phyloP scores from a whole-genome alignment of 1,140 invertebrate species.

The Cyrtorhinus lividipennis region DNA sequence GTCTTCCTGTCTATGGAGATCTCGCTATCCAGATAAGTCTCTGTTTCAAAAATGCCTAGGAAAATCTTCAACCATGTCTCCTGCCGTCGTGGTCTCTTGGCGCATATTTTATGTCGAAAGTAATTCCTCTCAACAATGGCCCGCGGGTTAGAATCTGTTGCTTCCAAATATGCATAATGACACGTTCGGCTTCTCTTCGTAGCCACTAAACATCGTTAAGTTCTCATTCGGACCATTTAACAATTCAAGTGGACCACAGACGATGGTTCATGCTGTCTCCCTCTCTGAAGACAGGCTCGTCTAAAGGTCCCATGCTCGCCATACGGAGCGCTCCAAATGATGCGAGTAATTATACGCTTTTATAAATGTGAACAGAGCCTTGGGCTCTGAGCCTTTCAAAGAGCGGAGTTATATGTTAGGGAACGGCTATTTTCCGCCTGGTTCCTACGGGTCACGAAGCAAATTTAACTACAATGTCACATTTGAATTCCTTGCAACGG shows the following conservation, averaged over 20 bases:
- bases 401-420: neutral
- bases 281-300: too few relatives aligned
- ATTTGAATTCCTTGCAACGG: constrained; percentile 5
- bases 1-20: neutral
- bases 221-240: too few relatives aligned
- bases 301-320: too few relatives aligned
- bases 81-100: neutral
- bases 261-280: too few relatives aligned
- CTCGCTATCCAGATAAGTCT: neutral
- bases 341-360: neutral
- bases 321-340: neutral
- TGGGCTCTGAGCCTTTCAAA: too few relatives aligned
- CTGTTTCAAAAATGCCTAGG: neutral
- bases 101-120: too few relatives aligned
- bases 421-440: constrained; percentile 6
- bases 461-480: constrained; percentile 10
- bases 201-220: too few relatives aligned
- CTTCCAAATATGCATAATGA: too few relatives aligned
- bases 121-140: too few relatives aligned
- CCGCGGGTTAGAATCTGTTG: too few relatives aligned
- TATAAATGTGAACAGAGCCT: neutral
- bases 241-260: too few relatives aligned
- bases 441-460: constrained; percentile 3
- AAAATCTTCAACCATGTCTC: neutral
- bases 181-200: too few relatives aligned